phyloP scores from a whole-genome alignment of 2,888 invertebrate genomes.

The Chironomus tentans region DNA sequence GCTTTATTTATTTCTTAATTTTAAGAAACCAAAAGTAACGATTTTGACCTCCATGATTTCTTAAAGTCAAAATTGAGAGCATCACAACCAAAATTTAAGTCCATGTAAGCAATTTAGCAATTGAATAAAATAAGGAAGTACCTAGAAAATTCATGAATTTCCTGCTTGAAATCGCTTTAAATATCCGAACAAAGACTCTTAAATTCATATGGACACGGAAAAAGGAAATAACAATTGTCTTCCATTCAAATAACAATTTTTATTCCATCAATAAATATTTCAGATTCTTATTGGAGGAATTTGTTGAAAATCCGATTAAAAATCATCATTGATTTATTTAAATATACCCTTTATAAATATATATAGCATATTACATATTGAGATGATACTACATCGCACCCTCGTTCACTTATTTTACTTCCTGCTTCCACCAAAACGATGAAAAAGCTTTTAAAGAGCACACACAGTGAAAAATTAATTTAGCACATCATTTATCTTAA shows the following conservation, averaged over 20 bases:
- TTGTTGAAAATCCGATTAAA: constrained; percentile 4
- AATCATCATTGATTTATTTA: neutral
- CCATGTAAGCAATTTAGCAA: too few relatives aligned
- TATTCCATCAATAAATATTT: neutral
- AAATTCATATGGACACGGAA: neutral
- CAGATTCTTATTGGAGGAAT: constrained; percentile 2
- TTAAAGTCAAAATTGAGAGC: too few relatives aligned
- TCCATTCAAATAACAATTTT: neutral
- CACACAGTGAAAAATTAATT: constrained; percentile 16
- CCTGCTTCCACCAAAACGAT: neutral
- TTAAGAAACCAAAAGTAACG: too few relatives aligned
- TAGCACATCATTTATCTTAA: constrained; percentile 26
- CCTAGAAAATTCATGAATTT: neutral
- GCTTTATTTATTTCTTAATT: too few relatives aligned
- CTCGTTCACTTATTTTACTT: neutral
- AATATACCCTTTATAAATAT: neutral
- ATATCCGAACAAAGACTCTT: neutral
- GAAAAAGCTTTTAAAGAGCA: neutral
- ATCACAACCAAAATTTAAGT: too few relatives aligned
- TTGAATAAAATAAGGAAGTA: neutral
- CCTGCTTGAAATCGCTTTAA: constrained; percentile 7
- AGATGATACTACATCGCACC: neutral
- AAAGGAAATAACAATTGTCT: constrained; percentile 1
- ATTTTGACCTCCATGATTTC: too few relatives aligned
- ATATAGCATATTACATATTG: too few relatives aligned